Conservation (phyloP, 2,888 invertebrate genomes). For the Pollenia amentaria region DNA sequence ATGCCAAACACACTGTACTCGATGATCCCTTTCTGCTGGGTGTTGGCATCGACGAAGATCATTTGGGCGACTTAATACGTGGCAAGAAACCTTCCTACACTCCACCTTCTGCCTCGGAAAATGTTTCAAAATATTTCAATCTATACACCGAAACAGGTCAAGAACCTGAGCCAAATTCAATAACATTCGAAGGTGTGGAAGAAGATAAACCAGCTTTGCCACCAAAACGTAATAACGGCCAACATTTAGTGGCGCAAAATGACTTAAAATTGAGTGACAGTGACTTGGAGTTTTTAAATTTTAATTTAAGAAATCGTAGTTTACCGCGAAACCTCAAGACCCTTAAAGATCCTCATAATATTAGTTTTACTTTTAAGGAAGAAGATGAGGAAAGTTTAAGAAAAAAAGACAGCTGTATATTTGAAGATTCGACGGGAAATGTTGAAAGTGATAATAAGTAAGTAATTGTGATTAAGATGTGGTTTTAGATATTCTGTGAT, state of each 20-base stretch:
- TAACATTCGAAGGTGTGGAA: conserved; percentile 62
- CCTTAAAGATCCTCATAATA: conserved; percentile 80
- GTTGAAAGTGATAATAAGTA: conserved; percentile 61
- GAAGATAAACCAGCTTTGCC: conserved; percentile 80
- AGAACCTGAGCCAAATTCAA: conserved; percentile 55
- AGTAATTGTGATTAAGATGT: conserved; percentile 36
- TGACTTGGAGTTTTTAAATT: conserved; percentile 83
- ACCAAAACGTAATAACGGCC: conserved; percentile 76
- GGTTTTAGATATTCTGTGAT: not conserved
- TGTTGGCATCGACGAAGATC: conserved; percentile 82
- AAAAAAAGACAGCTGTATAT: conserved; percentile 1
- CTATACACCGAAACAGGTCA: conserved; percentile 75
- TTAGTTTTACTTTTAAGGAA: conserved; percentile 84
- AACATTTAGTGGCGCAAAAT: conserved; percentile 61
- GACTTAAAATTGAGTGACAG: conserved; percentile 82
- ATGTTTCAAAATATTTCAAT: conserved; percentile 81
- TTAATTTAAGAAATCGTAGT: conserved; percentile 83
- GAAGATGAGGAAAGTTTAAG: conserved; percentile 73
- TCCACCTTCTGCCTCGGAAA: conserved; percentile 77
- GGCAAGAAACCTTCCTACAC: conserved; percentile 76
- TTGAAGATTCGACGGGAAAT: not conserved
- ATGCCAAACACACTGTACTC: conserved; percentile 84
- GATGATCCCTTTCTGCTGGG: conserved; percentile 84
- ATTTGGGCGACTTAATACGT: conserved; percentile 80
- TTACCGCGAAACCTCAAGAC: conserved; percentile 83